Conservation (phyloP, 1,140 invertebrate species). For the Zaprionus tsacasi region DNA sequence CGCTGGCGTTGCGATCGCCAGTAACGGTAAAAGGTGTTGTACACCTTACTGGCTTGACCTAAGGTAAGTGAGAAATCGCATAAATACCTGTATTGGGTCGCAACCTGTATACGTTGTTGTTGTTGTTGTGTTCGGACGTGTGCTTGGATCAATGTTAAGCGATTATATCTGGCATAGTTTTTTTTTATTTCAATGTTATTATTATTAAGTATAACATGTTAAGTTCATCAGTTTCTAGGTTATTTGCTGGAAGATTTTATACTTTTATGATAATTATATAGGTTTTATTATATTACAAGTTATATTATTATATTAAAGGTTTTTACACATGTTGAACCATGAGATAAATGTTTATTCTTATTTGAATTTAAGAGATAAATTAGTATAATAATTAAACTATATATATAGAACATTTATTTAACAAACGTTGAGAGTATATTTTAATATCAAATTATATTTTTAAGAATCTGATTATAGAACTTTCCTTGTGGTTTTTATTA, state of each 20-base stretch:
- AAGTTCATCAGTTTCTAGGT: neutral
- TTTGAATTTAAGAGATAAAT: no score
- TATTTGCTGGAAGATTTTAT: neutral
- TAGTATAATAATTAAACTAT: no score
- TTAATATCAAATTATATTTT: no score
- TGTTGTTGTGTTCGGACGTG: conserved; percentile 17
- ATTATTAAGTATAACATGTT: neutral
- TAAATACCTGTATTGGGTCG: conserved; percentile 41
- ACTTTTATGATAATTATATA: neutral
- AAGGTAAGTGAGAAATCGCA: conserved; percentile 59
- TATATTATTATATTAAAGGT: no score
- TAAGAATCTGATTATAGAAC: neutral
- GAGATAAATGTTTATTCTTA: no score
- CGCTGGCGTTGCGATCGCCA: conserved; percentile 15
- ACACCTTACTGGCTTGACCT: conserved; percentile 47
- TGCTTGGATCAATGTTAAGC: conserved; percentile 3
- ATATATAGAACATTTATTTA: no score
- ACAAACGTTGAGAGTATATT: no score
- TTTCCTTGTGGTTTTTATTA: neutral
- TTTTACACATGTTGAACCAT: no score
- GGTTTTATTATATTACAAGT: neutral
- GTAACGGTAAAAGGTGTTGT: conserved; percentile 56
- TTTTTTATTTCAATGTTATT: neutral
- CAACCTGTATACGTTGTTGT: neutral
- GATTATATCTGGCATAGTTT: neutral